A percentile compares a stretch with the other conserved stretches of the same genome.
These are phyloP conservation scores for Hyperopisus bebe DNA, from an alignment of 2,113 vertebrate species.

Conservation along the genomic window DNA sequence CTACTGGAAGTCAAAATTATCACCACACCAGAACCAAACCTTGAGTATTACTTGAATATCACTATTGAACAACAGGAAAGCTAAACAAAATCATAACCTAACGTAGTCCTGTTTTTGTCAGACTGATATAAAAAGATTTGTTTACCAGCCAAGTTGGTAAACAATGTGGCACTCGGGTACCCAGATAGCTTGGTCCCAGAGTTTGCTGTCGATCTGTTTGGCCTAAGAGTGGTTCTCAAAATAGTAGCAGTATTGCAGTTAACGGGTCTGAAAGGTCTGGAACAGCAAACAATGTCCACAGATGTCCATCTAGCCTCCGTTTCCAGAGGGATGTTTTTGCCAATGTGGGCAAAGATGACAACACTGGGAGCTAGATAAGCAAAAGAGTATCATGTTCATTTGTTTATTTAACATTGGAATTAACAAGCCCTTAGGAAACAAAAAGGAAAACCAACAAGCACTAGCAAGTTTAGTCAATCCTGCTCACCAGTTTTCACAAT, in stretches of 20 bases:
- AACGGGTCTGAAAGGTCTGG: background rate
- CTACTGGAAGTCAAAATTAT: background rate
- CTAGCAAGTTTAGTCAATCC: slow-evolving; percentile 3
- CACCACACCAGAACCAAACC: background rate
- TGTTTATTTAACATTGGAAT: slow-evolving; percentile 27
- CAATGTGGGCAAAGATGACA: background rate
- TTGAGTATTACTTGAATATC: background rate
- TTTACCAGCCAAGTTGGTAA: background rate
- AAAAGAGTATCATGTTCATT: background rate
- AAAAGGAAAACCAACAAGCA: background rate
- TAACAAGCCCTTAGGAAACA: slow-evolving; percentile 31
- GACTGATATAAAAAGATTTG: background rate
- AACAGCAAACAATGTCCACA: background rate
- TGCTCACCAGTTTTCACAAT: slow-evolving; percentile 1
- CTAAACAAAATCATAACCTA: background rate
- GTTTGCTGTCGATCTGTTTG: background rate
- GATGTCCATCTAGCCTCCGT: background rate
- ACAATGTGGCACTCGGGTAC: background rate
- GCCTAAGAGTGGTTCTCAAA: background rate
- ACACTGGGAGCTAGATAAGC: background rate
- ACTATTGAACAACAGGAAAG: background rate
- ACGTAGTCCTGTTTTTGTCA: background rate
- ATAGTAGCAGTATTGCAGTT: background rate
- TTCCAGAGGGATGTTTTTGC: background rate
- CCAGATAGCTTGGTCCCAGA: background rate